Conservation (phyloP, 2,113 vertebrate genomes). For the Thunnus thynnus region DNA sequence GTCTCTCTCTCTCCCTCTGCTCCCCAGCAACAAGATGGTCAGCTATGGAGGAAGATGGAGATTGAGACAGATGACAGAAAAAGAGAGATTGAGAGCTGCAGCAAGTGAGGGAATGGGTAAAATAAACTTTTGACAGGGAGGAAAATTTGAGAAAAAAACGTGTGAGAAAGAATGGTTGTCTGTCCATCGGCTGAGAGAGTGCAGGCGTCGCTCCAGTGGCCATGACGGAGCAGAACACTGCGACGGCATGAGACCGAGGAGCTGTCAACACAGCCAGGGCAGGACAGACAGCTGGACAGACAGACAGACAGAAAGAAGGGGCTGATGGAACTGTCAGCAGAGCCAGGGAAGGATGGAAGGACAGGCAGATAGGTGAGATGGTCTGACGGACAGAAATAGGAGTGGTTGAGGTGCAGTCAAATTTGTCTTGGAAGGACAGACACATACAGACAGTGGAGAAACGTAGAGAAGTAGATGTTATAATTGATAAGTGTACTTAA, state of each 20-base stretch:
- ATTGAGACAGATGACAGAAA: slow-evolving; percentile 62
- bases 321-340: slow-evolving; percentile 72
- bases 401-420: slow-evolving; percentile 51
- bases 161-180: slow-evolving; percentile 63
- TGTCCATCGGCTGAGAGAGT: slow-evolving; percentile 76
- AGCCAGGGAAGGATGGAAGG: slow-evolving; percentile 62
- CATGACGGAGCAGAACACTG: slow-evolving; percentile 79
- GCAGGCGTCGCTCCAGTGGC: slow-evolving; percentile 80
- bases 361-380: slow-evolving; percentile 53
- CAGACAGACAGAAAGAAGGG: slow-evolving; percentile 54
- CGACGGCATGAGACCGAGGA: slow-evolving; percentile 73
- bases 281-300: slow-evolving; percentile 61
- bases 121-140: slow-evolving; percentile 67
- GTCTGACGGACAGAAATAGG: slow-evolving; percentile 56
- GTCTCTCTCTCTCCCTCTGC: slow-evolving; percentile 40
- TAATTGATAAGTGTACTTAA: slow-evolving; percentile 43
- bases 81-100: slow-evolving; percentile 33
- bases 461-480: slow-evolving; percentile 24
- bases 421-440: slow-evolving; percentile 38
- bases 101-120: slow-evolving; percentile 47
- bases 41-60: slow-evolving; percentile 47
- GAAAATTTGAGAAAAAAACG: slow-evolving; percentile 39
- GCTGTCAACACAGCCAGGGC: slow-evolving; percentile 75
- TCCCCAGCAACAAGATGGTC: slow-evolving; percentile 62
- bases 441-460: slow-evolving; percentile 32